phyloP scores from a whole-genome alignment of 2,888 invertebrate genomes.

The Ashinkailepas kermadecensis region DNA sequence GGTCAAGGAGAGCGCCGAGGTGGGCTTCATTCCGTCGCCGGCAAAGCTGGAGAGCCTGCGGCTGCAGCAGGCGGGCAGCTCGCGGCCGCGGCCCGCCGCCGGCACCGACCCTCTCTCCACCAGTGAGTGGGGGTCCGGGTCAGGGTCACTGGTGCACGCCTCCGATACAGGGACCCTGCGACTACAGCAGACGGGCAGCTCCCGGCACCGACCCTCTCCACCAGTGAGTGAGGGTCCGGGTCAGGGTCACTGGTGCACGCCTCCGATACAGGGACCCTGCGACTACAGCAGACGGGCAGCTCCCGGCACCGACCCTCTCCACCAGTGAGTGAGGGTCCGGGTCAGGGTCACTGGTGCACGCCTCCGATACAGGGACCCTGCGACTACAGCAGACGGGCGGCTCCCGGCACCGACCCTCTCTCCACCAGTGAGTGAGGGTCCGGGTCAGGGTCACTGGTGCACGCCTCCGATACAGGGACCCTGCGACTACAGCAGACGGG shows the following conservation, averaged over 20 bases:
- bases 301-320: too few species aligned
- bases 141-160: too few species aligned
- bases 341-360: too few species aligned
- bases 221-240: constrained; percentile 41
- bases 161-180: constrained; percentile 67
- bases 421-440: constrained; percentile 29
- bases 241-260: too few species aligned
- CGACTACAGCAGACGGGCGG: too few species aligned
- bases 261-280: too few species aligned
- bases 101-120: constrained; percentile 57
- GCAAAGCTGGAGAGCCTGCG: constrained; percentile 95
- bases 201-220: constrained; percentile 56
- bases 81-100: constrained; percentile 30
- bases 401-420: too few species aligned
- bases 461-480: constrained; percentile 54
- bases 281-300: too few species aligned
- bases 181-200: constrained; percentile 50
- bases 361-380: too few species aligned
- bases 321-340: too few species aligned
- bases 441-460: too few species aligned
- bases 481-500: constrained; percentile 62
- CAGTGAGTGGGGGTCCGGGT: constrained; percentile 41
- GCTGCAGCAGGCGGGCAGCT: constrained; percentile 50
- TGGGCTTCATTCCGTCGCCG: constrained; percentile 99
- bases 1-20: constrained; percentile 96